Percentiles rank a stretch among this genome's conserved stretches.
Evolutionary conservation across 92 coral and sea anemone species (phyloP).

Genomic region (Umimayanthus chanpuru): DNA sequence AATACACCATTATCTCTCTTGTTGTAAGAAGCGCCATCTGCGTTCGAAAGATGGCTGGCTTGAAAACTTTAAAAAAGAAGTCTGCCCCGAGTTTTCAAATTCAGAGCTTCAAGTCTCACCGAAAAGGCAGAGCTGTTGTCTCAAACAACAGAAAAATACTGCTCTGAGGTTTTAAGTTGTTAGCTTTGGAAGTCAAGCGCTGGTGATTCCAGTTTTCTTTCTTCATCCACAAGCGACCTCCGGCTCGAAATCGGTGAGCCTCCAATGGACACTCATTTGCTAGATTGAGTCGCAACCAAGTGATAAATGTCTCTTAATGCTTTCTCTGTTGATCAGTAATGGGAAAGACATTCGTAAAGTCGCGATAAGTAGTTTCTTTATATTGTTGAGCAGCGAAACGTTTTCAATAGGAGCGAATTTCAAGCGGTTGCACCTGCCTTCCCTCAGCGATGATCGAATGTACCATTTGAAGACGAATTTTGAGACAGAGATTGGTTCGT

Average conservation of each 20-base stretch:
- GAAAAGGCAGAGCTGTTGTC: neutral
- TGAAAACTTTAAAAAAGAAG: no score
- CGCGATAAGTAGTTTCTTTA: neutral
- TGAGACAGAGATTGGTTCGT: neutral
- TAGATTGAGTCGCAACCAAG: neutral
- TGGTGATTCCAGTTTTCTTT: neutral
- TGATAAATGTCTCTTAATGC: neutral
- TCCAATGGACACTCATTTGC: neutral
- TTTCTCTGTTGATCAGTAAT: neutral
- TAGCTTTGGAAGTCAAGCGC: neutral
- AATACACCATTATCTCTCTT: constrained; percentile 27
- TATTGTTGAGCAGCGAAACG: neutral
- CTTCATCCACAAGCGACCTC: neutral
- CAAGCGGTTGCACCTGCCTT: neutral
- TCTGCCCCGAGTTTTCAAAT: neutral
- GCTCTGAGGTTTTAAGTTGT: neutral
- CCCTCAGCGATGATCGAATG: neutral
- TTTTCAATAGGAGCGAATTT: neutral
- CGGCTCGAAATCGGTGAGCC: neutral
- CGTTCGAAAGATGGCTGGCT: no score
- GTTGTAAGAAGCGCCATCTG: constrained; percentile 39
- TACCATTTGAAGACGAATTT: neutral
- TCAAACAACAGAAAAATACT: neutral
- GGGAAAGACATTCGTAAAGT: neutral
- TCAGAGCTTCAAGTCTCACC: neutral